A percentile compares a stretch with the other conserved stretches of the same genome.
Evolutionary conservation across 2,888 invertebrate genomes (phyloP).

Genomic region (Phyllotreta striolata): DNA sequence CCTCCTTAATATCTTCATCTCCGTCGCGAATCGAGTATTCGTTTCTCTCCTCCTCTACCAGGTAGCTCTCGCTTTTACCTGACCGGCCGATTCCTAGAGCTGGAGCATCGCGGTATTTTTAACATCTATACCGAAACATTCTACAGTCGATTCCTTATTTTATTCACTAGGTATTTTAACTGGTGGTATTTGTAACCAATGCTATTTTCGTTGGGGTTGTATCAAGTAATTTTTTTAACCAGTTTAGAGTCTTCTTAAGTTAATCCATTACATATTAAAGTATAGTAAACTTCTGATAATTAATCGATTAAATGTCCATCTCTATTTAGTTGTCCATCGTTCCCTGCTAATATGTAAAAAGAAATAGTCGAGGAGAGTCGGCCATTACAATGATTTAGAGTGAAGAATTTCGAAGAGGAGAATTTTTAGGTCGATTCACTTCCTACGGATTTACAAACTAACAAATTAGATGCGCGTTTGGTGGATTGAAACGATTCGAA

Average conservation of each 20-base stretch:
- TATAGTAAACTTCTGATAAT: too few species aligned
- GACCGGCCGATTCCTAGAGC: constrained; percentile 25
- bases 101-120: constrained; percentile 13
- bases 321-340: constrained; percentile 24
- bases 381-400: constrained; percentile 38
- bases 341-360: constrained; percentile 38
- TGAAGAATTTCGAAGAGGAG: constrained; percentile 30
- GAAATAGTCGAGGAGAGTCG: constrained; percentile 36
- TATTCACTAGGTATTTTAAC: too few species aligned
- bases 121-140: background rate
- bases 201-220: too few species aligned
- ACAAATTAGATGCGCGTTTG: constrained; percentile 25
- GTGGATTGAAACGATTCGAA: too few species aligned
- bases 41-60: constrained; percentile 39
- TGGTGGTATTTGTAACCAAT: too few species aligned
- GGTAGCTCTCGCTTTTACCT: constrained; percentile 32
- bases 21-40: constrained; percentile 29
- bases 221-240: too few species aligned
- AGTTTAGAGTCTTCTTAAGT: too few species aligned
- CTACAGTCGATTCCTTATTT: too few species aligned
- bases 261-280: too few species aligned
- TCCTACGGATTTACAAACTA: constrained; percentile 12
- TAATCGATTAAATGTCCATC: constrained; percentile 12
- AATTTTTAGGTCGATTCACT: constrained; percentile 36
- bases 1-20: constrained; percentile 35